These are phyloP conservation scores for Pseudochirops corinnae DNA, from an alignment of 2,797 vertebrate genomes.

Conservation along the genomic window DNA sequence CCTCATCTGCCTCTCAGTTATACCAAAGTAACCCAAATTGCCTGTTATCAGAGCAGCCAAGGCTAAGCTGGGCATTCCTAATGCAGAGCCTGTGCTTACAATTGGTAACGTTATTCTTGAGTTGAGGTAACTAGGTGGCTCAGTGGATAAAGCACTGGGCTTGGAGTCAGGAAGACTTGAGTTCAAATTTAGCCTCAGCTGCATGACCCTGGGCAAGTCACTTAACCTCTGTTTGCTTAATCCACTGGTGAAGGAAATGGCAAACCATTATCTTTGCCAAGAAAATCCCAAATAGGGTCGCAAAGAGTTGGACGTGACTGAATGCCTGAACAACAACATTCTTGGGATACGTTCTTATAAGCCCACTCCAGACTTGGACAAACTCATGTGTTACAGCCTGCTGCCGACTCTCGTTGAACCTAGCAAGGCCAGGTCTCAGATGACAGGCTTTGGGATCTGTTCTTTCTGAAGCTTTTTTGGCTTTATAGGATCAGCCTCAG, in stretches of 20 bases:
- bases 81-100: background rate
- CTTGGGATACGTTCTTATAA: background rate
- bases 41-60: background rate
- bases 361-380: background rate
- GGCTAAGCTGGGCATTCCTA: background rate
- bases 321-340: background rate
- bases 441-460: background rate
- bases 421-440: background rate
- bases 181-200: background rate
- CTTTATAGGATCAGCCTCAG: background rate
- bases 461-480: background rate
- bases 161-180: background rate
- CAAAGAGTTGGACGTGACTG: background rate
- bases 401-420: background rate
- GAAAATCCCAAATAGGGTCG: background rate
- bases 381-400: background rate
- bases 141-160: background rate
- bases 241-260: background rate
- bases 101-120: background rate
- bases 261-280: background rate
- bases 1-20: background rate
- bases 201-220: background rate
- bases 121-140: background rate
- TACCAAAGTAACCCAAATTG: background rate
- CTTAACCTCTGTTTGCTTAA: background rate